These are phyloP conservation scores for Dynastes grantii DNA, from an alignment of 2,888 invertebrate genomes.

Conservation along the genomic window DNA sequence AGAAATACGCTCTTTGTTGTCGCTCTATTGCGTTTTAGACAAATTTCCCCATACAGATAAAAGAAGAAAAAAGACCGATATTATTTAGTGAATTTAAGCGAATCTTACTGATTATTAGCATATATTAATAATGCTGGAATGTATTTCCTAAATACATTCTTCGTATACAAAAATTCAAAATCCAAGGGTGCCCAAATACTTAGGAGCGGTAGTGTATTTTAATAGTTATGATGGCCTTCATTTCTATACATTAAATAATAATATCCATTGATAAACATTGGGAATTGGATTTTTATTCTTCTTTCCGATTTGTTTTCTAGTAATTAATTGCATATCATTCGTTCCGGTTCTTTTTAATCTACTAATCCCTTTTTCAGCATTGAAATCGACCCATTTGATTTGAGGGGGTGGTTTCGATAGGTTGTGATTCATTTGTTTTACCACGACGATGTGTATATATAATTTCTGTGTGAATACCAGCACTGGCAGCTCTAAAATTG, in stretches of 20 bases:
- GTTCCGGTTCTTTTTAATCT: neutral
- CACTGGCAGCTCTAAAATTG: slow-evolving; percentile 13
- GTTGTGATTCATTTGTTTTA: slow-evolving; percentile 21
- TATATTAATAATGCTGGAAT: too few relatives aligned
- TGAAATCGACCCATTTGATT: neutral
- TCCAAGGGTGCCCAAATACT: too few relatives aligned
- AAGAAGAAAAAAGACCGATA: too few relatives aligned
- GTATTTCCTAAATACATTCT: too few relatives aligned
- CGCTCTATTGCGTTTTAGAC: too few relatives aligned
- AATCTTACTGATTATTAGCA: too few relatives aligned
- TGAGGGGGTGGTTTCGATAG: neutral
- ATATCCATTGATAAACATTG: neutral
- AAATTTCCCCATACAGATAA: too few relatives aligned
- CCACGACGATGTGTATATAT: slow-evolving; percentile 8
- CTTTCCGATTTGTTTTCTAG: neutral
- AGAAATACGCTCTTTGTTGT: too few relatives aligned
- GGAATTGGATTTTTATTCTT: neutral
- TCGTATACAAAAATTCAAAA: too few relatives aligned
- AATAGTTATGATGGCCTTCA: neutral
- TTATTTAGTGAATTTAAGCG: too few relatives aligned
- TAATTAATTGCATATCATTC: neutral
- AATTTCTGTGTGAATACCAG: slow-evolving; percentile 20
- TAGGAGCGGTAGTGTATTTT: neutral
- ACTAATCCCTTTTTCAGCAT: neutral
- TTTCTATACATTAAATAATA: neutral